A percentile compares a stretch with the other conserved stretches of the same genome.
Conservation (phyloP, 1,140 invertebrate genomes). For the Palaemon carinicauda region DNA sequence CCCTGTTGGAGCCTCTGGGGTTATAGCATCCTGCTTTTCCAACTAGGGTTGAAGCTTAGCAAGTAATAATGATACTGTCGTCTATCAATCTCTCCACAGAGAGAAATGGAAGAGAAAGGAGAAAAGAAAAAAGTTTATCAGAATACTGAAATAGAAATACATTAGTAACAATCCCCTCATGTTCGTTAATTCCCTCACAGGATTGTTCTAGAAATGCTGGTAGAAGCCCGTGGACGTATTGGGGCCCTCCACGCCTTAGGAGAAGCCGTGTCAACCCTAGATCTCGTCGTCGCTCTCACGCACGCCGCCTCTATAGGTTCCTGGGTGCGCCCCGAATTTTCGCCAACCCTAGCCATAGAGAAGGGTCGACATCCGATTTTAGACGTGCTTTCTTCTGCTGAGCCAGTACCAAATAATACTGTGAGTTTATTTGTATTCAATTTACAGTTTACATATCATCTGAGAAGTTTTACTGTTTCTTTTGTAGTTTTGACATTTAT, state of each 20-base stretch:
- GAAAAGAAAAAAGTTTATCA: background rate
- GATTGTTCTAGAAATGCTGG: slow-evolving; percentile 66
- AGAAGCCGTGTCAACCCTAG: slow-evolving; percentile 80
- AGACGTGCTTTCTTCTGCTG: slow-evolving; percentile 71
- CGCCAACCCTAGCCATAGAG: slow-evolving; percentile 70
- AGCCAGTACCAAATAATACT: slow-evolving; percentile 78
- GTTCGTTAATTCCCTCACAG: too few species aligned
- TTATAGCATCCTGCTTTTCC: too few species aligned
- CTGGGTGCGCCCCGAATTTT: slow-evolving; percentile 79
- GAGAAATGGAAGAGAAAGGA: background rate
- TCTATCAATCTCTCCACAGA: too few species aligned
- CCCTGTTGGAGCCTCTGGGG: too few species aligned
- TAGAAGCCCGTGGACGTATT: slow-evolving; percentile 69
- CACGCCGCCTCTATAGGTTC: slow-evolving; percentile 71
- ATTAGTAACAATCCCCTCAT: background rate
- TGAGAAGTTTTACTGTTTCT: too few species aligned
- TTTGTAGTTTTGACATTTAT: too few species aligned
- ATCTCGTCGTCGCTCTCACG: slow-evolving; percentile 79
- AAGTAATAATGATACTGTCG: too few species aligned
- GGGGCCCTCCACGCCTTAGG: slow-evolving; percentile 80
- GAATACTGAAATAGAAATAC: background rate
- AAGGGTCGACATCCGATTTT: slow-evolving; percentile 82
- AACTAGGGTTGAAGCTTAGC: too few species aligned
- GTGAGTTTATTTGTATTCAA: slow-evolving; percentile 71
- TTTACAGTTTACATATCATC: too few species aligned